Evolutionary conservation across 2,888 invertebrate genomes (phyloP).

Genomic region (Macroteleia sp.): DNA sequence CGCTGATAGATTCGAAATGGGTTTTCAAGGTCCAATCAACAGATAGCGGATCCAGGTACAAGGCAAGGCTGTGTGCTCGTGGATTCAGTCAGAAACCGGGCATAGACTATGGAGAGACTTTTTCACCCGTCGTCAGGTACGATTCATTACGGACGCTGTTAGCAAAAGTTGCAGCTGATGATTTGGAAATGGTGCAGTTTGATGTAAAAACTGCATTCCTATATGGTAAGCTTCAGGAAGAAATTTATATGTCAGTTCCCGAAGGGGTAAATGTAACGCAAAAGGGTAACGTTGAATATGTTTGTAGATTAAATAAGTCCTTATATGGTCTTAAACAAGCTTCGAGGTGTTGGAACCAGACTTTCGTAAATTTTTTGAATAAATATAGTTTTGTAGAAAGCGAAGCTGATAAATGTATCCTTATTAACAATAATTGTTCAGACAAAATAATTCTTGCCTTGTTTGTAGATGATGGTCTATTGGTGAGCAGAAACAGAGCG

Average conservation of each 20-base stretch:
- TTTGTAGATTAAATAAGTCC: background rate
- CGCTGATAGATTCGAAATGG: slow-evolving; percentile 19
- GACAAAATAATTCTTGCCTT: background rate
- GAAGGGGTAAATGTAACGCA: slow-evolving; percentile 11
- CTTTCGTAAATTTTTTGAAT: slow-evolving; percentile 14
- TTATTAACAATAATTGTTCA: too few relatives aligned
- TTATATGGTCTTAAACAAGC: slow-evolving; percentile 61
- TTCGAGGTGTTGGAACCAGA: slow-evolving; percentile 36
- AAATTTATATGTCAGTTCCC: slow-evolving; percentile 38
- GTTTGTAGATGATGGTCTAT: too few relatives aligned
- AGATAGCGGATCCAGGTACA: background rate
- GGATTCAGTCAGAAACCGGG: slow-evolving; percentile 31
- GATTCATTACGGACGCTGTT: background rate
- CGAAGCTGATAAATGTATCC: too few relatives aligned
- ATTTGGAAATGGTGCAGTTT: slow-evolving; percentile 2
- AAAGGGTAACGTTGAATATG: background rate
- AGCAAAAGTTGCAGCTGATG: background rate
- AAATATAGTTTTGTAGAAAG: slow-evolving; percentile 5
- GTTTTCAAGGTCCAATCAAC: background rate
- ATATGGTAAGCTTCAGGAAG: slow-evolving; percentile 32
- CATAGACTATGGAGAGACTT: slow-evolving; percentile 31
- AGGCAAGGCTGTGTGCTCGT: slow-evolving; percentile 39
- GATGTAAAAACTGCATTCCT: slow-evolving; percentile 48
- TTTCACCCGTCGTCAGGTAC: slow-evolving; percentile 32
- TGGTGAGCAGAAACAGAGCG: too few relatives aligned